Conservation (phyloP, 2,113 vertebrate genomes). For the Toxotes jaculatrix region DNA sequence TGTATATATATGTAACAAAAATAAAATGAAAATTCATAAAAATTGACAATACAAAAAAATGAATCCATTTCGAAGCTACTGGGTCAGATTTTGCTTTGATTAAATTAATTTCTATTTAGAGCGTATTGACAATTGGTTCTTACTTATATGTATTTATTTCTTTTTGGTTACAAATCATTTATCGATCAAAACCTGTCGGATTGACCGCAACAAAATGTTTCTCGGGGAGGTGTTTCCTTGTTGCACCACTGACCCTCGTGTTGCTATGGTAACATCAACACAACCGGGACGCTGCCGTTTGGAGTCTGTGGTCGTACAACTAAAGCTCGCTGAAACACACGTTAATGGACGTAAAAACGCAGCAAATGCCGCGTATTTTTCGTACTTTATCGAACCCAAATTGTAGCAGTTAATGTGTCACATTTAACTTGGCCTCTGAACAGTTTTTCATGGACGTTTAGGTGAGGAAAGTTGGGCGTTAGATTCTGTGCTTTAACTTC, state of each 20-base stretch:
- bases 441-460: background rate
- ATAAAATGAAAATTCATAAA: too few relatives aligned
- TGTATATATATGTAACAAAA: too few relatives aligned
- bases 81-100: too few relatives aligned
- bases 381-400: background rate
- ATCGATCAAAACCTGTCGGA: too few relatives aligned
- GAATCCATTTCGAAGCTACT: too few relatives aligned
- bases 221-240: constrained; percentile 22
- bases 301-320: background rate
- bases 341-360: background rate
- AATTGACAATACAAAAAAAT: too few relatives aligned
- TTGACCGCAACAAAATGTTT: background rate
- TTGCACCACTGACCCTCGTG: constrained; percentile 12
- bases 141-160: background rate
- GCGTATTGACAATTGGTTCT: background rate
- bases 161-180: background rate
- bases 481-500: background rate
- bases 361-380: background rate
- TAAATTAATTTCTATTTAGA: background rate
- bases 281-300: background rate
- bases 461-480: background rate
- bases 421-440: background rate
- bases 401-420: background rate
- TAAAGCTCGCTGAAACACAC: background rate
- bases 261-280: constrained; percentile 78